Conservation (phyloP, 2,113 vertebrate species). For the Coptodon bakossiorum region DNA sequence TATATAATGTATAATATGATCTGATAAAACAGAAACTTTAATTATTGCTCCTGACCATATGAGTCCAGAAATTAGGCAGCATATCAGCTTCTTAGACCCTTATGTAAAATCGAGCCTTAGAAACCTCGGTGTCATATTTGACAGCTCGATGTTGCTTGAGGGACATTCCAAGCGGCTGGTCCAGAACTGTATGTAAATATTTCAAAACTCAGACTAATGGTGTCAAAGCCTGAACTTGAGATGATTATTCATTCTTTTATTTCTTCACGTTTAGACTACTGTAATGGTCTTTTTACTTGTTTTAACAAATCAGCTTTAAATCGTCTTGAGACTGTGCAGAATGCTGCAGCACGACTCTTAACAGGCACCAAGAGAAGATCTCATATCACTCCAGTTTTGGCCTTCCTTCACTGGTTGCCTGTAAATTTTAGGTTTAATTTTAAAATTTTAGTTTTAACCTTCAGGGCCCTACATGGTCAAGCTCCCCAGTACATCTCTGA, state of each 20-base stretch:
- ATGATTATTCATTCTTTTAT: not conserved
- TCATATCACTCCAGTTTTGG: not conserved
- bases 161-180: rapidly evolving
- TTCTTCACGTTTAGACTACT: not conserved
- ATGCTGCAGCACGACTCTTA: not conserved
- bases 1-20: not conserved
- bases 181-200: not conserved
- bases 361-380: not conserved
- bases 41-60: not conserved
- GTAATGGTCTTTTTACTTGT: not conserved
- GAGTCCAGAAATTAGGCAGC: not conserved
- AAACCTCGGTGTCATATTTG: not conserved
- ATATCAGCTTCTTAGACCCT: not conserved
- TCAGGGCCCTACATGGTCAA: not conserved
- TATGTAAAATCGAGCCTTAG: not conserved
- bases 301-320: too few relatives aligned
- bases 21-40: not conserved
- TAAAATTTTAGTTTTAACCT: not conserved
- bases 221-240: not conserved
- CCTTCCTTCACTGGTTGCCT: not conserved
- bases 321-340: too few relatives aligned
- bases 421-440: not conserved
- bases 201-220: not conserved
- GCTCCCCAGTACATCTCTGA: not conserved
- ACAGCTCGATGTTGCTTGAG: rapidly evolving